phyloP scores from a whole-genome alignment of 2,113 vertebrate species.

The Callaeas wilsoni region DNA sequence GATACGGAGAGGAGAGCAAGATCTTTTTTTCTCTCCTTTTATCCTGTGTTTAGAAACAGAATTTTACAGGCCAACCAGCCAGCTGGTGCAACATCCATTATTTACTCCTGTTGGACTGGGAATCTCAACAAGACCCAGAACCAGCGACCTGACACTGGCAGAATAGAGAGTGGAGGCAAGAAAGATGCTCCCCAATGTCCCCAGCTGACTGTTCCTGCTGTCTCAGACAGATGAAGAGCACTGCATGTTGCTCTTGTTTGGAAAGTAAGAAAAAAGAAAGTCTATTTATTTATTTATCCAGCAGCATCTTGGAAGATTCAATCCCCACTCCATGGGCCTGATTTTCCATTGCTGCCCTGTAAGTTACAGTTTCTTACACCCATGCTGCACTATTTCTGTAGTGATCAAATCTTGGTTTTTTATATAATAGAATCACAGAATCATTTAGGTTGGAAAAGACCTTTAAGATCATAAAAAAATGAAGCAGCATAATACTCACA shows the following conservation, averaged over 20 bases:
- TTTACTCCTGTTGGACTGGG: conserved; percentile 65
- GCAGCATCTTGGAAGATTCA: conserved; percentile 5
- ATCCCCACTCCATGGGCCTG: neutral
- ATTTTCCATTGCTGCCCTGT: neutral
- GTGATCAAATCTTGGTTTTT: neutral
- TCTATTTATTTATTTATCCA: conserved; percentile 55
- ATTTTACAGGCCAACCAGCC: conserved; percentile 48
- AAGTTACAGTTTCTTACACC: neutral
- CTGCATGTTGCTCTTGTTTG: neutral
- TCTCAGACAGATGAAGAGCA: conserved; percentile 36
- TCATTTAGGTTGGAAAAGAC: neutral
- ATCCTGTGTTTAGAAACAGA: conserved; percentile 60
- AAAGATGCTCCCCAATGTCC: conserved; percentile 59
- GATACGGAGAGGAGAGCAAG: neutral
- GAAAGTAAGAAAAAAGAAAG: conserved; percentile 11
- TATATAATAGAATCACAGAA: neutral
- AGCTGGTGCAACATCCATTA: conserved; percentile 75
- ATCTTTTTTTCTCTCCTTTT: neutral
- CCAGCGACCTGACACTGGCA: conserved; percentile 51
- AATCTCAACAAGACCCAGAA: conserved; percentile 45
- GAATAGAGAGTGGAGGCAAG: conserved; percentile 9
- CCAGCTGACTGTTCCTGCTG: conserved; percentile 24
- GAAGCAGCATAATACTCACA: neutral
- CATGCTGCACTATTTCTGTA: neutral
- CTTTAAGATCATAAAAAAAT: neutral